A percentile compares a stretch with the other conserved stretches of the same genome.
Conservation (phyloP, 2,797 vertebrate species). For the Hafferia zeledoni region DNA sequence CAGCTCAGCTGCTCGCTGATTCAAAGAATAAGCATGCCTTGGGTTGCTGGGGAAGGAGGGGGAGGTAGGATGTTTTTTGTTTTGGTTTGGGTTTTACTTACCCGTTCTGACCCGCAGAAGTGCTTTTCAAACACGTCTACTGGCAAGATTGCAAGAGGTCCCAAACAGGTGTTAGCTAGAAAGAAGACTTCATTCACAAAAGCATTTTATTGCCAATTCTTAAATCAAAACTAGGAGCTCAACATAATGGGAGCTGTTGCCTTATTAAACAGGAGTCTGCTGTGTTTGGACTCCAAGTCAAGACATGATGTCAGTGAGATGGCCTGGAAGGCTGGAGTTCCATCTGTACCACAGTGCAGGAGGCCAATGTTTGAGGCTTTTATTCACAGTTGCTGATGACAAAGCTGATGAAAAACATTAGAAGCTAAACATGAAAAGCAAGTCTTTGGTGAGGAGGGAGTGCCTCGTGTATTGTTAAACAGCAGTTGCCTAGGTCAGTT, state of each 20-base stretch:
- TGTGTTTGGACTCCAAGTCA: background rate
- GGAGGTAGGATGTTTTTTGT: background rate
- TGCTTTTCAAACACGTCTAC: background rate
- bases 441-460: background rate
- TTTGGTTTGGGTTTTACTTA: slow-evolving; percentile 18
- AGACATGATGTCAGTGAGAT: background rate
- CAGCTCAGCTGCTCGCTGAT: slow-evolving; percentile 58
- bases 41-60: background rate
- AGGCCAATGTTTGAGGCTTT: background rate
- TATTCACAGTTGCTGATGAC: slow-evolving; percentile 10
- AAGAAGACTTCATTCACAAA: slow-evolving; percentile 31
- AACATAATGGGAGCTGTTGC: background rate
- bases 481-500: slow-evolving; percentile 25
- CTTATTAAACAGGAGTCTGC: background rate
- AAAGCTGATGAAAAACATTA: slow-evolving; percentile 33
- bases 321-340: background rate
- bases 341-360: background rate
- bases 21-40: slow-evolving; percentile 2
- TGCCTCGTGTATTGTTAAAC: background rate
- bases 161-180: slow-evolving; percentile 32
- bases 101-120: background rate
- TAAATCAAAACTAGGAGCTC: background rate
- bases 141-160: background rate
- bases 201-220: background rate
- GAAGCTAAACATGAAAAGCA: background rate